Percentiles rank a stretch among this genome's conserved stretches.
phyloP scores from a whole-genome alignment of 2,113 vertebrate species.

The Monopterus albus region DNA sequence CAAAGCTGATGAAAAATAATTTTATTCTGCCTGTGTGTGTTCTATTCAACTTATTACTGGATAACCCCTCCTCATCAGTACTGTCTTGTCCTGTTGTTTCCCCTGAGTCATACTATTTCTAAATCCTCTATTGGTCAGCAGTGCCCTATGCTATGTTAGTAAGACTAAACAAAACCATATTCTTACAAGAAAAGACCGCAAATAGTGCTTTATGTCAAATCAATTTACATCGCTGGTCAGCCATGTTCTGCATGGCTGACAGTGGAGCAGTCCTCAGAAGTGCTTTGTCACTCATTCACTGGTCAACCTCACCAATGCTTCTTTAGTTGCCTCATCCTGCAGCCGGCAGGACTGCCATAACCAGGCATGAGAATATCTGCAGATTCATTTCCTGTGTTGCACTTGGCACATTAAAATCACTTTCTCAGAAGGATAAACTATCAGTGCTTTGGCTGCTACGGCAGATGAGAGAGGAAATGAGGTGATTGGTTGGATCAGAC shows the following conservation, averaged over 20 bases:
- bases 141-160: slow-evolving; percentile 13
- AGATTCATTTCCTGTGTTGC: slow-evolving; percentile 63
- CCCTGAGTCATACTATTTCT: slow-evolving; percentile 10
- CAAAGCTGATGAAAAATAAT: slow-evolving; percentile 19
- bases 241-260: slow-evolving; percentile 38
- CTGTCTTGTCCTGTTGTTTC: slow-evolving; percentile 12
- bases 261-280: slow-evolving; percentile 44
- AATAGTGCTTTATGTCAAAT: slow-evolving; percentile 44
- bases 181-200: slow-evolving; percentile 52
- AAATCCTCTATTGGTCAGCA: slow-evolving; percentile 37
- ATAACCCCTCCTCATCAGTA: neutral
- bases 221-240: slow-evolving; percentile 48
- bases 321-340: slow-evolving; percentile 33
- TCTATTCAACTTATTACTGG: slow-evolving; percentile 30
- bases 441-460: slow-evolving; percentile 53
- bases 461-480: slow-evolving; percentile 70
- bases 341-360: slow-evolving; percentile 41
- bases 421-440: slow-evolving; percentile 64
- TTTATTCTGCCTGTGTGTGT: slow-evolving; percentile 24
- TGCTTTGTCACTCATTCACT: slow-evolving; percentile 41
- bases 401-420: slow-evolving; percentile 65
- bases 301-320: slow-evolving; percentile 45
- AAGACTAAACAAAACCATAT: slow-evolving; percentile 41
- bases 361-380: slow-evolving; percentile 53
- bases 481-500: slow-evolving; percentile 69